Conservation (phyloP, 1,140 invertebrate species). For the Zaprionus inermis region DNA sequence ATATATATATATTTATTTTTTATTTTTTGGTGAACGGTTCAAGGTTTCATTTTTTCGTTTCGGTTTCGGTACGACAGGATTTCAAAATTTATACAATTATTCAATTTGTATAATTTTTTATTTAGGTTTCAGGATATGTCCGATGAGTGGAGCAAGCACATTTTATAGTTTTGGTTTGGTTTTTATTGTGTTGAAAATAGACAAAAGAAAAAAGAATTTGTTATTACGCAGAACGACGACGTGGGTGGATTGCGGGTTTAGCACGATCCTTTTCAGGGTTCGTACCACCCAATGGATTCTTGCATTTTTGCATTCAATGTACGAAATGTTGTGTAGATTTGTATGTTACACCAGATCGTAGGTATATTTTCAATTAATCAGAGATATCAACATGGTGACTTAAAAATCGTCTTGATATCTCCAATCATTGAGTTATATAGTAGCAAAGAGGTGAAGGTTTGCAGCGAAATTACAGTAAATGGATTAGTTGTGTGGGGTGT, state of each 20-base stretch:
- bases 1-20: conserved; percentile 35
- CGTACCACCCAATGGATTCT: conserved; percentile 42
- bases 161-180: conserved; percentile 71
- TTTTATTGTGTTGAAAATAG: conserved; percentile 72
- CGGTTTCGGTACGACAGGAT: conserved; percentile 68
- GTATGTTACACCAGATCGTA: conserved; percentile 25
- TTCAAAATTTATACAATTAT: conserved; percentile 46
- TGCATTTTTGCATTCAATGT: conserved; percentile 52
- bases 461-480: conserved; percentile 42
- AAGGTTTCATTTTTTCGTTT: conserved; percentile 6
- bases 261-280: conserved; percentile 51
- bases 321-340: conserved; percentile 52
- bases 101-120: conserved; percentile 48
- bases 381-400: conserved; percentile 44
- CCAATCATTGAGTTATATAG: conserved; percentile 36
- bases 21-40: conserved; percentile 47
- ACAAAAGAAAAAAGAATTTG: conserved; percentile 79
- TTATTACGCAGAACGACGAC: conserved; percentile 80
- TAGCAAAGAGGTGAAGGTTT: conserved; percentile 27
- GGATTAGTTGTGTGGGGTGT: conserved; percentile 42
- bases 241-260: conserved; percentile 14
- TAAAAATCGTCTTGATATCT: conserved; percentile 44
- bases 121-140: conserved; percentile 54
- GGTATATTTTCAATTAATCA: conserved; percentile 33
- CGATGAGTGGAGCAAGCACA: conserved; percentile 79